Evolutionary conservation across 2,113 vertebrate genomes (phyloP).

Genomic region (Bungarus multicinctus): DNA sequence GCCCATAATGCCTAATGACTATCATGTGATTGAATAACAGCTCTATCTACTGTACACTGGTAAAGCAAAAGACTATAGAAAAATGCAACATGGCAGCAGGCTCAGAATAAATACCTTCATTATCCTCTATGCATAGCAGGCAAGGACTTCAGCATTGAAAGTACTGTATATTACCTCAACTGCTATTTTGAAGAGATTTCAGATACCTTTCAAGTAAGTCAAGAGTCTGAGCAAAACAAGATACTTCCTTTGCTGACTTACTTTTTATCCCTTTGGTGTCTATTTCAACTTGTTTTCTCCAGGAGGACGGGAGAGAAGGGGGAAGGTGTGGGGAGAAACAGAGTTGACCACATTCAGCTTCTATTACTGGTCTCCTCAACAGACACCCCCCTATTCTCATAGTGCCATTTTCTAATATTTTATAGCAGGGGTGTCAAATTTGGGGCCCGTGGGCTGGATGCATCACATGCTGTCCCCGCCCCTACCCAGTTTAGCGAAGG

Average conservation of each 20-base stretch:
- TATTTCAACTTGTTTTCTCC: not conserved
- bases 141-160: not conserved
- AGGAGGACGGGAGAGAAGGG: not conserved
- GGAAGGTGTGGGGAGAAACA: not conserved
- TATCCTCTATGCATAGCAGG: not conserved
- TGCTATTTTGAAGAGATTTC: not conserved
- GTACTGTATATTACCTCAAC: not conserved
- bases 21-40: not conserved
- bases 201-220: not conserved
- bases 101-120: not conserved
- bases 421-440: no score
- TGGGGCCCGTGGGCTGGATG: no score
- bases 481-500: no score
- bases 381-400: not conserved
- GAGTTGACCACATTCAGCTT: not conserved
- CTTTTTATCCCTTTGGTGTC: not conserved
- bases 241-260: not conserved
- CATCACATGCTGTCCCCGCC: no score
- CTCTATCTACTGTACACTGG: not conserved
- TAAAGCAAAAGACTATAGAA: not conserved
- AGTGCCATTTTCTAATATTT: not conserved
- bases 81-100: not conserved
- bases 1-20: not conserved
- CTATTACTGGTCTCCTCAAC: not conserved
- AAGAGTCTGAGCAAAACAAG: not conserved